A percentile compares a stretch with the other conserved stretches of the same genome.
Conservation (phyloP, 1,140 invertebrate genomes). For the Gryllus bimaculatus region DNA sequence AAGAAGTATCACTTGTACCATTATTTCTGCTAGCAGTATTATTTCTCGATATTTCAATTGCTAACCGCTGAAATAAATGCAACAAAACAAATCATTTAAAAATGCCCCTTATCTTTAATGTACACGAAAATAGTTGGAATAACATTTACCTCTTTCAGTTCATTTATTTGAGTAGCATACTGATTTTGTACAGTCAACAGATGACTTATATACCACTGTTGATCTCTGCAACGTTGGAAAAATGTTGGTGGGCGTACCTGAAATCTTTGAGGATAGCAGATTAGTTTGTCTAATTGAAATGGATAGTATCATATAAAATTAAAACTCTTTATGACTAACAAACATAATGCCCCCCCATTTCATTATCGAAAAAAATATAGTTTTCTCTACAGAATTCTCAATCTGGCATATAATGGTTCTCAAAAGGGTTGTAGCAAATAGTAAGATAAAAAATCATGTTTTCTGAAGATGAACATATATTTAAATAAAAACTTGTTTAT, state of each 20-base stretch:
- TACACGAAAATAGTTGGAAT: constrained; percentile 15
- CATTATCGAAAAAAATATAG: too few relatives aligned
- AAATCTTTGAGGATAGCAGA: constrained; percentile 46
- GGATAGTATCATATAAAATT: too few relatives aligned
- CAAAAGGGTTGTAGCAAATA: too few relatives aligned
- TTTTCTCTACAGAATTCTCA: too few relatives aligned
- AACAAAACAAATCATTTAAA: constrained; percentile 18
- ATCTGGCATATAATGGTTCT: too few relatives aligned
- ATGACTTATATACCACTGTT: constrained; percentile 89
- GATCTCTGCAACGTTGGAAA: constrained; percentile 85
- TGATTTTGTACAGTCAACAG: constrained; percentile 71
- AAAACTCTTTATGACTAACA: too few relatives aligned
- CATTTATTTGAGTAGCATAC: constrained; percentile 69
- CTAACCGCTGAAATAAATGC: constrained; percentile 46
- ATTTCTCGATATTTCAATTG: constrained; percentile 61
- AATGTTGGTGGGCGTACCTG: constrained; percentile 89
- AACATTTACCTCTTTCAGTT: constrained; percentile 65
- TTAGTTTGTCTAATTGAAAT: too few relatives aligned
- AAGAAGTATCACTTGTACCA: background rate
- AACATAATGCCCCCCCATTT: too few relatives aligned
- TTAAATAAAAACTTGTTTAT: too few relatives aligned
- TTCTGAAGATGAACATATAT: too few relatives aligned
- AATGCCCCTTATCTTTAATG: constrained; percentile 15
- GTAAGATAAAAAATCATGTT: too few relatives aligned
- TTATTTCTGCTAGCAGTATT: constrained; percentile 13